Evolutionary conservation across 2,113 vertebrate genomes (phyloP).

Genomic region (Phylloscopus trochilus): DNA sequence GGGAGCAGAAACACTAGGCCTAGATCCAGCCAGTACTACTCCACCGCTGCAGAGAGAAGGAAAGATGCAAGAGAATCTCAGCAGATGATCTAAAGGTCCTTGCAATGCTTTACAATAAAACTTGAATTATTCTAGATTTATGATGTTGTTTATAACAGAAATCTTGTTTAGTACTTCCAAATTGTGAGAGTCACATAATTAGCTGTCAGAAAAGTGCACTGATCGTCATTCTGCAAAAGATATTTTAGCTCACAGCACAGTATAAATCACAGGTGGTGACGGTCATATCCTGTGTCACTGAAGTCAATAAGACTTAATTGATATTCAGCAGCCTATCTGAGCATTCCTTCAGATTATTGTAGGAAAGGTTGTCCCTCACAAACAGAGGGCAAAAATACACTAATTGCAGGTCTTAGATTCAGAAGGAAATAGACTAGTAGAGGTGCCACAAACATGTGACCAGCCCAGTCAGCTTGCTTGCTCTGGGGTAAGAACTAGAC

Average conservation of each 20-base stretch:
- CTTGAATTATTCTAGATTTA: slow-evolving; percentile 50
- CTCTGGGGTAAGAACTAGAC: background rate
- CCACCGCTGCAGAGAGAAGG: background rate
- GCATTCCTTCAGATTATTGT: background rate
- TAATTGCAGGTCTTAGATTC: background rate
- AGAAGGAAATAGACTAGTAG: background rate
- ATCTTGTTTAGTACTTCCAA: slow-evolving; percentile 52
- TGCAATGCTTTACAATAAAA: slow-evolving; percentile 25
- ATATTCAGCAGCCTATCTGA: background rate
- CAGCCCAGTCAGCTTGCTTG: background rate
- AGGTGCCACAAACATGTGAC: background rate
- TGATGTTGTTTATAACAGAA: slow-evolving; percentile 55
- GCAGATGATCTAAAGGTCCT: background rate
- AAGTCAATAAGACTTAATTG: slow-evolving; percentile 30
- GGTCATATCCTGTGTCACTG: background rate
- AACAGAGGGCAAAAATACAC: background rate
- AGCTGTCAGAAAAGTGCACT: slow-evolving; percentile 56
- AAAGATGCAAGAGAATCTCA: background rate
- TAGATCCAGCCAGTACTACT: background rate
- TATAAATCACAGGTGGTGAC: slow-evolving; percentile 23
- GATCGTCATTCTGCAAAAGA: slow-evolving; percentile 38
- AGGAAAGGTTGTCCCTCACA: background rate
- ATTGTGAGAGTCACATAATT: slow-evolving; percentile 42
- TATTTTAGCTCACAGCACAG: slow-evolving; percentile 28
- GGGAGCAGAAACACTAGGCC: background rate